Percentiles rank a stretch among this genome's conserved stretches.
These are phyloP conservation scores for Sinocyclocheilus grahami DNA, from an alignment of 2,113 vertebrate species.

Conservation along the genomic window DNA sequence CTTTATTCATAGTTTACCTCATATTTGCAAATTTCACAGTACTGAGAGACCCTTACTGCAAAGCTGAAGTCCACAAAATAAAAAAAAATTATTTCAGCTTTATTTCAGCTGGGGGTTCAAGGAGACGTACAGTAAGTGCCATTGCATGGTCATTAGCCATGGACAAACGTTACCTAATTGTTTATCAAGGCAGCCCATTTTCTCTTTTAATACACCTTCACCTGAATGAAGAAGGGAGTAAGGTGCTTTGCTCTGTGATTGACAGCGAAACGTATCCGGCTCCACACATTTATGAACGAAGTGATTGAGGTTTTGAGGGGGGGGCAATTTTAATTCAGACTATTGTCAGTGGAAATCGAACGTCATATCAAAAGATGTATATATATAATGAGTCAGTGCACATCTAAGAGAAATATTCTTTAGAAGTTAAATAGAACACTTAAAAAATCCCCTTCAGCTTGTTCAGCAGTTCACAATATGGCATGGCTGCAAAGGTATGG, in stretches of 20 bases:
- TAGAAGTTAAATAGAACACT: background rate
- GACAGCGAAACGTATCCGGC: background rate
- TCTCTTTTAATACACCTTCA: slow-evolving; percentile 42
- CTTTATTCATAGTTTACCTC: background rate
- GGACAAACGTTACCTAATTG: slow-evolving; percentile 42
- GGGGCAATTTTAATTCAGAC: slow-evolving; percentile 35
- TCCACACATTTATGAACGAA: background rate
- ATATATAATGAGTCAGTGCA: background rate
- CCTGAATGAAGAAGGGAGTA: slow-evolving; percentile 45
- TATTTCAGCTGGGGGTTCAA: background rate
- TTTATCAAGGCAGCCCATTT: slow-evolving; percentile 35
- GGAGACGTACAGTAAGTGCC: background rate
- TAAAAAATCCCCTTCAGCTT: background rate
- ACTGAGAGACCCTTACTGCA: background rate
- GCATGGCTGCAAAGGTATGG: background rate
- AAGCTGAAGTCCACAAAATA: no score
- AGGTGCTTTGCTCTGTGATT: background rate
- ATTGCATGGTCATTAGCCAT: slow-evolving; percentile 31
- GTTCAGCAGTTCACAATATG: background rate
- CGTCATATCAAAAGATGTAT: background rate
- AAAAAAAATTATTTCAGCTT: no score
- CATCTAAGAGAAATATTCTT: background rate
- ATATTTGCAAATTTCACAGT: background rate
- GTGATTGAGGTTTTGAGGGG: background rate
- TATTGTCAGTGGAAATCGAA: slow-evolving; percentile 9